Conservation (phyloP, 2,113 vertebrate genomes). For the Vidua chalybeata region DNA sequence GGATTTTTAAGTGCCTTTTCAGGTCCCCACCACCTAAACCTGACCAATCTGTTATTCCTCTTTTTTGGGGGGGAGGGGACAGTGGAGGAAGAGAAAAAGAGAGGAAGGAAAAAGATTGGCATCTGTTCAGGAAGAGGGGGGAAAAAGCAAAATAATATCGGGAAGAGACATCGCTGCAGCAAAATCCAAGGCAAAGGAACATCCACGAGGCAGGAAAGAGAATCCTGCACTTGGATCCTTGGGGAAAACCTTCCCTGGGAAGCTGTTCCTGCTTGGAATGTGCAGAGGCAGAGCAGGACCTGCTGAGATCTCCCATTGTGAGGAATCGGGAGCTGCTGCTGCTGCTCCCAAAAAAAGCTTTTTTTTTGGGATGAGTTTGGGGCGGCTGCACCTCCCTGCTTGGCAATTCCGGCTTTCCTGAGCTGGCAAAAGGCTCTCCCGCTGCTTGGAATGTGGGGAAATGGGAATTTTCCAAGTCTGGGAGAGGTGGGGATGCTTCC, state of each 20-base stretch:
- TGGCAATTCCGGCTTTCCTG: accelerated
- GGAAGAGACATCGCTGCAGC: not conserved
- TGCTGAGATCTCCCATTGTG: not conserved
- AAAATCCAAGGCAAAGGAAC: not conserved
- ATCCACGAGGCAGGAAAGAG: not conserved
- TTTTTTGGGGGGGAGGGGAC: not conserved
- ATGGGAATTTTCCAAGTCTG: not conserved
- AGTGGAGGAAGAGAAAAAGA: not conserved
- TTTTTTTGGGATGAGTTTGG: not conserved
- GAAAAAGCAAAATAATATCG: not conserved
- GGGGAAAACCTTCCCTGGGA: not conserved
- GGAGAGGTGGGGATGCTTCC: not conserved
- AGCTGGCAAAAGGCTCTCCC: not conserved
- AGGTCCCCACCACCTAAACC: not conserved
- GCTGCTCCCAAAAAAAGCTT: not conserved
- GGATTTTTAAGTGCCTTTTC: not conserved
- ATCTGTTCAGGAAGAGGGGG: not conserved
- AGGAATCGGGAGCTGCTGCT: not conserved
- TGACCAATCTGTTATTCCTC: not conserved
- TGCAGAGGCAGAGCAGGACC: not conserved
- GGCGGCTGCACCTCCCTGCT: not conserved
- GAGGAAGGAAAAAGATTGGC: not conserved
- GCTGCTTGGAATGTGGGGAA: accelerated
- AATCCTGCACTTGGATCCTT: not conserved
- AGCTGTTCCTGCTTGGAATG: not conserved